phyloP scores from a whole-genome alignment of 1,140 invertebrate species.

The Spodoptera litura region DNA sequence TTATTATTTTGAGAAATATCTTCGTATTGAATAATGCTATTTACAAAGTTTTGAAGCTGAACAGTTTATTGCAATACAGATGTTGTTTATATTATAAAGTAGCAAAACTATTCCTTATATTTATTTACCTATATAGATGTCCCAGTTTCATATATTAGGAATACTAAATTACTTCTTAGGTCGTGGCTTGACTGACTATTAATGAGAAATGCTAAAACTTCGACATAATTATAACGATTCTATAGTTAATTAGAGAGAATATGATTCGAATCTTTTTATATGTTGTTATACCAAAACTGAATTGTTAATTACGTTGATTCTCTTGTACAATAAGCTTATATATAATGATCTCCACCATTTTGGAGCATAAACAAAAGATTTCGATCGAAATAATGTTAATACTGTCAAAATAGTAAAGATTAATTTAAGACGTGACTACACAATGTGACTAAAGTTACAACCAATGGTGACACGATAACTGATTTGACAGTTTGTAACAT shows the following conservation, averaged over 20 bases:
- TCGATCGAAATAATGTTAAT: no score
- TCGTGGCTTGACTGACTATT: slow-evolving; percentile 62
- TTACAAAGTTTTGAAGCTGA: slow-evolving; percentile 23
- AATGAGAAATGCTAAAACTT: slow-evolving; percentile 53
- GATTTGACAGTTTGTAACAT: no score
- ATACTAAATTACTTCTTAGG: slow-evolving; percentile 47
- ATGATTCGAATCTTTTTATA: slow-evolving; percentile 72
- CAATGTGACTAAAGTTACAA: no score
- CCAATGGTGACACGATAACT: no score
- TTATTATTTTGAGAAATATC: slow-evolving; percentile 25
- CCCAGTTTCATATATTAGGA: slow-evolving; percentile 52
- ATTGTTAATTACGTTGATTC: slow-evolving; percentile 48
- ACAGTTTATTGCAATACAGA: slow-evolving; percentile 32
- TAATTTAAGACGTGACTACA: no score
- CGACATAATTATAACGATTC: slow-evolving; percentile 57
- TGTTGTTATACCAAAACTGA: slow-evolving; percentile 66
- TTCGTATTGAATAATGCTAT: slow-evolving; percentile 21
- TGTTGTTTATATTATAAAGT: slow-evolving; percentile 39
- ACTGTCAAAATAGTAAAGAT: no score
- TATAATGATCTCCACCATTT: no score
- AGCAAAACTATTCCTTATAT: slow-evolving; percentile 47
- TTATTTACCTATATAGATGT: slow-evolving; percentile 46
- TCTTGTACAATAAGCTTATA: no score
- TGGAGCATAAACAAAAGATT: no score
- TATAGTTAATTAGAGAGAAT: slow-evolving; percentile 68